phyloP scores from a whole-genome alignment of 2,113 vertebrate genomes.

The Aspiorhynchus laticeps region DNA sequence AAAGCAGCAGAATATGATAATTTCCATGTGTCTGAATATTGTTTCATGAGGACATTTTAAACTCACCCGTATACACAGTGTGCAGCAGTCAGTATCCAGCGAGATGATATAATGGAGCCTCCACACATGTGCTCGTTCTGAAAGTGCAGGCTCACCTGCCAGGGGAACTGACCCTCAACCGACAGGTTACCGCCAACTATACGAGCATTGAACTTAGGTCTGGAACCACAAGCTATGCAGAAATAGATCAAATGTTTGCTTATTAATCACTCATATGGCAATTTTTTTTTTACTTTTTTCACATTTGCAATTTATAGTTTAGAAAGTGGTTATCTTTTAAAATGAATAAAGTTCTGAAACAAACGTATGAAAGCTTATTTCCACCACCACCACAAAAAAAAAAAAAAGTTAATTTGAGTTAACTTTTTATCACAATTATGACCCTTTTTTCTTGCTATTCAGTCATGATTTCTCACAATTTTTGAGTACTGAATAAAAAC shows the following conservation, averaged over 20 bases:
- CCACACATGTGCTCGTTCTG: slow-evolving; percentile 88
- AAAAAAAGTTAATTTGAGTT: neutral
- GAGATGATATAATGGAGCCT: slow-evolving; percentile 83
- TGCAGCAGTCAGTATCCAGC: slow-evolving; percentile 91
- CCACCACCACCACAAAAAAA: slow-evolving; percentile 69
- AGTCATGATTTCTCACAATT: too few relatives aligned
- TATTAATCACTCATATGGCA: too few relatives aligned
- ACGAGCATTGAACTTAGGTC: slow-evolving; percentile 75
- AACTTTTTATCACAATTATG: too few relatives aligned
- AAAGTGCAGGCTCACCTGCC: slow-evolving; percentile 94
- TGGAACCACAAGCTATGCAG: slow-evolving; percentile 81
- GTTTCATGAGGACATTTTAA: neutral
- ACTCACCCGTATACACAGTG: slow-evolving; percentile 96
- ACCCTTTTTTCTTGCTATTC: too few relatives aligned
- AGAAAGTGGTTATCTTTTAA: neutral
- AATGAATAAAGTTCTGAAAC: neutral
- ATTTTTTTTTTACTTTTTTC: neutral
- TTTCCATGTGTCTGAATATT: neutral
- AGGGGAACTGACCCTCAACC: slow-evolving; percentile 85
- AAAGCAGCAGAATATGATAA: neutral
- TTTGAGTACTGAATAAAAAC: neutral
- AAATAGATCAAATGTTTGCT: neutral
- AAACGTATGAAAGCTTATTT: neutral
- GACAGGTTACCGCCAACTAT: slow-evolving; percentile 90
- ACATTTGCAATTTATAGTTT: neutral